These are phyloP conservation scores for Lasioglossum lativentre DNA, from an alignment of 2,888 invertebrate genomes.

Conservation along the genomic window DNA sequence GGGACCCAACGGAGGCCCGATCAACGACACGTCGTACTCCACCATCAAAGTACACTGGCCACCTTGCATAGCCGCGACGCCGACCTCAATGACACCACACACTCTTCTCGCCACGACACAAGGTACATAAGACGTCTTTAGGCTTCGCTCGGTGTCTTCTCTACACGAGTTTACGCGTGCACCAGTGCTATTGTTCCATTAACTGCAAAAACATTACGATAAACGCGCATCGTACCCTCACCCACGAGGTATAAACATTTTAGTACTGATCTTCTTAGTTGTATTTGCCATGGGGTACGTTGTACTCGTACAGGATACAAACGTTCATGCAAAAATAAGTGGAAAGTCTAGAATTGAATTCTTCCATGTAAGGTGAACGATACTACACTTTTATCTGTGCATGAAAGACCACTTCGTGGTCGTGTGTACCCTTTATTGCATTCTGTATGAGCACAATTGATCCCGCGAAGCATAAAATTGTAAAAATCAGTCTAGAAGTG, in stretches of 20 bases:
- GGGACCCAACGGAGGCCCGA: constrained; percentile 69
- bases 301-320: background rate
- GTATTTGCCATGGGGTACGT: background rate
- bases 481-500: background rate
- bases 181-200: constrained; percentile 30
- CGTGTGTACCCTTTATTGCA: background rate
- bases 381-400: background rate
- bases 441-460: background rate
- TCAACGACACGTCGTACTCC: constrained; percentile 73
- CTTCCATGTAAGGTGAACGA: background rate
- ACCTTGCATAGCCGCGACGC: constrained; percentile 73
- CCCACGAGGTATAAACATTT: background rate
- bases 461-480: background rate
- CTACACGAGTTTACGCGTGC: background rate
- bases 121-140: constrained; percentile 74
- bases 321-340: background rate
- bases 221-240: too few relatives aligned
- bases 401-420: too few relatives aligned
- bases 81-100: constrained; percentile 81
- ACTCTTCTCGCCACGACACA: constrained; percentile 80
- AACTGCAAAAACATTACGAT: background rate
- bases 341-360: background rate
- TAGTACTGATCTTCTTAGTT: background rate
- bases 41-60: constrained; percentile 73
- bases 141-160: constrained; percentile 44